A percentile compares a stretch with the other conserved stretches of the same genome.
phyloP scores from a whole-genome alignment of 2,113 vertebrate genomes.

The Festucalex cinctus region DNA sequence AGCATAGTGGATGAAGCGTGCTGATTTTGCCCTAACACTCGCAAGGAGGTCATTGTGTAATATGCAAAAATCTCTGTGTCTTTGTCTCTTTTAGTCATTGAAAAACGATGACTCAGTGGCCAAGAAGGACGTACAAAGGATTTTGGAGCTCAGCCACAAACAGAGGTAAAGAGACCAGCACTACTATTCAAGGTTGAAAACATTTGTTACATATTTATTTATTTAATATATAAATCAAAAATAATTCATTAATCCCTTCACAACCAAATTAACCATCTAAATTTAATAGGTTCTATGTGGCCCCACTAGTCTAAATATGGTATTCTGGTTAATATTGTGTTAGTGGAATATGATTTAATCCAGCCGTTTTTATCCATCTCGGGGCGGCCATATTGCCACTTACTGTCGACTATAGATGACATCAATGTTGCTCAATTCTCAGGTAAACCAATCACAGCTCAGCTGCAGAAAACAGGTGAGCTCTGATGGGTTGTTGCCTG shows the following conservation, averaged over 20 bases:
- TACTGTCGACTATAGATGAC: too few relatives aligned
- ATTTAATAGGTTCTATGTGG: too few relatives aligned
- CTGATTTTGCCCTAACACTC: not conserved
- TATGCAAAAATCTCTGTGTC: not conserved
- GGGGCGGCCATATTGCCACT: too few relatives aligned
- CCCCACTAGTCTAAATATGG: too few relatives aligned
- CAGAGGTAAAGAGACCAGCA: conserved; percentile 80
- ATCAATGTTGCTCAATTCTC: too few relatives aligned
- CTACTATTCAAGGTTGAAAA: not conserved
- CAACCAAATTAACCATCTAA: not conserved
- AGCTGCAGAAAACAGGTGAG: too few relatives aligned
- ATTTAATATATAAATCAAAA: not conserved
- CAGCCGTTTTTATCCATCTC: too few relatives aligned
- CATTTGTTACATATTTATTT: not conserved
- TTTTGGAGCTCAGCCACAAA: conserved; percentile 91
- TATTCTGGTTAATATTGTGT: too few relatives aligned
- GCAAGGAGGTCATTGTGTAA: conserved; percentile 4
- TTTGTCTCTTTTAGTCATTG: conserved; percentile 77
- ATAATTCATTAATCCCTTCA: not conserved
- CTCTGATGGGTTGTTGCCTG: too few relatives aligned
- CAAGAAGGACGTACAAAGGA: conserved; percentile 88
- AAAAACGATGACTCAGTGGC: conserved; percentile 87
- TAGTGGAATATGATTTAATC: too few relatives aligned
- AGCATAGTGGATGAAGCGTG: not conserved
- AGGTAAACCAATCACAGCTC: too few relatives aligned